Conservation (phyloP, 2,113 vertebrate genomes). For the Lophochroa leadbeateri region DNA sequence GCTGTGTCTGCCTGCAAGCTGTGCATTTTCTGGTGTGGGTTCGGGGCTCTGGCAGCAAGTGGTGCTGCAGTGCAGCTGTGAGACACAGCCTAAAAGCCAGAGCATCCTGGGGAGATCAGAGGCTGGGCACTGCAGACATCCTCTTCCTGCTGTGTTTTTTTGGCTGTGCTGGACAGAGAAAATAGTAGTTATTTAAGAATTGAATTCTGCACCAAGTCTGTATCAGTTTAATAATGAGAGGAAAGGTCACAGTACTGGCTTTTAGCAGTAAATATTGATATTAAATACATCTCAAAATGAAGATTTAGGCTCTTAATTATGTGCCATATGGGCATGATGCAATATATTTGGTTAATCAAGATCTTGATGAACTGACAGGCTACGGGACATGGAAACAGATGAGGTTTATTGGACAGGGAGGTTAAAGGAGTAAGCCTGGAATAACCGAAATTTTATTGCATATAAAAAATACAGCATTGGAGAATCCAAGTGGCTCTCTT, state of each 20-base stretch:
- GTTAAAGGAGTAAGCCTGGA: neutral
- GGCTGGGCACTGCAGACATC: neutral
- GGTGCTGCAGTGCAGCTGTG: neutral
- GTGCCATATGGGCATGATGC: accelerated
- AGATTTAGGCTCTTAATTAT: neutral
- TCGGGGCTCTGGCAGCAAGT: neutral
- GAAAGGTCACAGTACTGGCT: neutral
- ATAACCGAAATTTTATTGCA: neutral
- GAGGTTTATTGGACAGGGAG: neutral
- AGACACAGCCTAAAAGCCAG: neutral
- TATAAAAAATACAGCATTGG: neutral
- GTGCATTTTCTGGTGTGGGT: neutral
- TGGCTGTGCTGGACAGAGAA: neutral
- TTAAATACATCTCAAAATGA: neutral
- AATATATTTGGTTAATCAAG: neutral
- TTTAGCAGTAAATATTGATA: neutral
- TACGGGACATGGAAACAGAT: neutral
- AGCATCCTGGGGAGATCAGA: neutral
- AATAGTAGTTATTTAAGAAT: neutral
- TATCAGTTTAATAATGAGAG: neutral
- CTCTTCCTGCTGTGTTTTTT: neutral
- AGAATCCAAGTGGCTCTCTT: neutral
- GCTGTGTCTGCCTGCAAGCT: neutral
- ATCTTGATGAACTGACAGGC: neutral
- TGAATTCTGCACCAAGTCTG: neutral